Evolutionary conservation across 2,113 vertebrate species (phyloP), one percentile per base, ranked within the genome.

Genomic region (Charadrius vociferus): DNA sequence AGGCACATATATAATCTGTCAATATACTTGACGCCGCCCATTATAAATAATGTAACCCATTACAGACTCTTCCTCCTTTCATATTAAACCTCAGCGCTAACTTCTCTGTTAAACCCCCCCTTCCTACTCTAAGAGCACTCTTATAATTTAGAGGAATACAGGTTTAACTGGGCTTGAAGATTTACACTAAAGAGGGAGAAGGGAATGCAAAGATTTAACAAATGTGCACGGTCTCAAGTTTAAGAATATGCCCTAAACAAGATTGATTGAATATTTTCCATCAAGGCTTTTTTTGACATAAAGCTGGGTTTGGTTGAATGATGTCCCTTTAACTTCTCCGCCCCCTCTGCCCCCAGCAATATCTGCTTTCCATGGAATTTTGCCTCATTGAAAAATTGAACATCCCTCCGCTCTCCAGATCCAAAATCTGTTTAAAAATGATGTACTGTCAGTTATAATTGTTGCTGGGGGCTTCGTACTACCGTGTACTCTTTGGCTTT

Each of bases 311-410:
- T 68, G 7, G n/a, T 81, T 81, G 81, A 91, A 56, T 49, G 53
- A 81, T 24, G 6, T 87, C 56, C 49, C 30, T 81, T 72, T 52
- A 59, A 66, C 23, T 81, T 87, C 73, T 56, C 65, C 49, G 52
- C 13, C 8, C 7, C 5, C 30, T 81, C 47, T 75, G 52, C 89
- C 86, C 78, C 52, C 36, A 89, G 86, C 72, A 56, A 61, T 79
- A 63, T 49, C 70, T 92, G 10, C 47, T 89, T 84, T 71, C 36
- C 22, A 5, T 56, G 83, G 92, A 95, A 96, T 96, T 93, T 84
- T 91, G 22, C 53, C 49, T 72, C n/a, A 14, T 21, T 86, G 43
- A 84, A 83, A 92, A 91, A 65, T 11, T 12, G 65, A 72, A 67
- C 27, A 45, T 32, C 52, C 47, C 12, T 81, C 23, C 14, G 4